A percentile compares a stretch with the other conserved stretches of the same genome.
Evolutionary conservation across 1,140 invertebrate genomes (phyloP).

Genomic region (Ooceraea biroi): DNA sequence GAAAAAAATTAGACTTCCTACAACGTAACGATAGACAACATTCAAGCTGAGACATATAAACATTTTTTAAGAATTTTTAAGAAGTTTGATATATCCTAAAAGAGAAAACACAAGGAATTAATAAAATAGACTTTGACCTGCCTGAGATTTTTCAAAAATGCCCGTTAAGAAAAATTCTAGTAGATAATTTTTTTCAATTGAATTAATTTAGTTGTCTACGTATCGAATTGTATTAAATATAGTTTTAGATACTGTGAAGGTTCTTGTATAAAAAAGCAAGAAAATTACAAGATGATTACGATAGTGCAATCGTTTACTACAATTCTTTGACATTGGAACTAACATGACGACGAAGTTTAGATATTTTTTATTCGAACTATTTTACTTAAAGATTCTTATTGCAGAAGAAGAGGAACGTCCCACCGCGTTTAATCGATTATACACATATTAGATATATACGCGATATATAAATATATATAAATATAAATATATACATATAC

Average conservation of each 20-base stretch:
- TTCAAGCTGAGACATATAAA: not conserved
- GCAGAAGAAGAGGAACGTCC: slow-evolving; percentile 16
- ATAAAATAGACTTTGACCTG: slow-evolving; percentile 1
- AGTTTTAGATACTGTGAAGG: slow-evolving; percentile 3
- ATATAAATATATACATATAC: slow-evolving; percentile 63
- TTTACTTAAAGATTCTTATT: slow-evolving; percentile 72
- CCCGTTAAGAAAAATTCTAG: not conserved
- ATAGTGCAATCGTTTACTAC: slow-evolving; percentile 18
- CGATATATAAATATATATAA: slow-evolving; percentile 49
- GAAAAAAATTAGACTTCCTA: slow-evolving; percentile 12
- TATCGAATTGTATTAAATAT: slow-evolving; percentile 25
- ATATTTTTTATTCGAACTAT: slow-evolving; percentile 80
- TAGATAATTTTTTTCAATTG: not conserved
- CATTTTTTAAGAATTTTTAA: not conserved
- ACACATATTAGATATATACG: slow-evolving; percentile 67
- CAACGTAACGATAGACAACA: slow-evolving; percentile 30
- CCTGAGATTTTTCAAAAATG: slow-evolving; percentile 10
- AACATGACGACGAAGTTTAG: slow-evolving; percentile 73
- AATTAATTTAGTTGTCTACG: not conserved
- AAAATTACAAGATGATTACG: not conserved
- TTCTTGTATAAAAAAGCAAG: slow-evolving; percentile 18
- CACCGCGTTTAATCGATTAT: slow-evolving; percentile 61
- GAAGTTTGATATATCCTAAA: not conserved
- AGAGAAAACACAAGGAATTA: not conserved
- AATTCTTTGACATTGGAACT: slow-evolving; percentile 53